Conservation (phyloP, 1,140 invertebrate species). For the Panulirus ornatus region DNA sequence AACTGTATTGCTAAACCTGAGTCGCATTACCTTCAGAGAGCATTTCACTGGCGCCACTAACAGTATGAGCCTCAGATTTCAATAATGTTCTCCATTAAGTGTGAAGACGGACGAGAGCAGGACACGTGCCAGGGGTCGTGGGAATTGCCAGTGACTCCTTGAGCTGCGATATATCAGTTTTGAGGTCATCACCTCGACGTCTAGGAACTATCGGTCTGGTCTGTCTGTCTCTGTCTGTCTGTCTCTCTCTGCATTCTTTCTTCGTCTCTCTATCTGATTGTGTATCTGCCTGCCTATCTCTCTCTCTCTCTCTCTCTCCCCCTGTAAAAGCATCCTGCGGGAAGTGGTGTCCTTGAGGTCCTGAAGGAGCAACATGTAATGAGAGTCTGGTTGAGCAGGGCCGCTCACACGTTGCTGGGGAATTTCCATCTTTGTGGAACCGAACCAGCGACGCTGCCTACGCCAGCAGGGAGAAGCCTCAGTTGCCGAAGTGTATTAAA, state of each 20-base stretch:
- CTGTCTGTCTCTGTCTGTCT: constrained; percentile 2
- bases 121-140: not conserved
- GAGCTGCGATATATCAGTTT: not conserved
- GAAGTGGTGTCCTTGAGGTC: not conserved
- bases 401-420: not conserved
- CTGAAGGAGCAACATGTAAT: not conserved
- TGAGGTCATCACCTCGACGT: not conserved
- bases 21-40: too few relatives aligned
- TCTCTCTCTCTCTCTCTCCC: not conserved
- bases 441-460: not conserved
- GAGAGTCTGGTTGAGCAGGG: not conserved
- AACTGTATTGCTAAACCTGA: too few relatives aligned
- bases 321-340: not conserved
- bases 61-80: too few relatives aligned
- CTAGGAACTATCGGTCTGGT: not conserved
- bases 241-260: too few relatives aligned
- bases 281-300: not conserved
- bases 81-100: not conserved
- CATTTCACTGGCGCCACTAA: not conserved
- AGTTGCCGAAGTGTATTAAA: too few relatives aligned
- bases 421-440: not conserved
- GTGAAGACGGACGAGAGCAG: not conserved
- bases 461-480: not conserved
- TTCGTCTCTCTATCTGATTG: too few relatives aligned
- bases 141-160: not conserved